These are phyloP conservation scores for Ia io DNA, from an alignment of 2,113 vertebrate species.

Conservation along the genomic window DNA sequence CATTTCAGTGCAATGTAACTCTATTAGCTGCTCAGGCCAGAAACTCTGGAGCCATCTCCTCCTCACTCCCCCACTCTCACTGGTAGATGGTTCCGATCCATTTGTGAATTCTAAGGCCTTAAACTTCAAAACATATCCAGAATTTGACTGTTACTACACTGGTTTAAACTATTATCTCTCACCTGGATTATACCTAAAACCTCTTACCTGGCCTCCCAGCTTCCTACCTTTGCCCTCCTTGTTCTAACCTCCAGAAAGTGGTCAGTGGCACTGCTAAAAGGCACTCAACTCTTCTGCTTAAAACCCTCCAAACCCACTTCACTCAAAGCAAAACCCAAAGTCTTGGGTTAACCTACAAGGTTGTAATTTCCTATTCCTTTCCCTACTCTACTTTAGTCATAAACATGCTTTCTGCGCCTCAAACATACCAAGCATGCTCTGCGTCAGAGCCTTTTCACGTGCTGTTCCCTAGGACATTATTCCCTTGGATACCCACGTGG, in stretches of 20 bases:
- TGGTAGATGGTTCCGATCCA: neutral
- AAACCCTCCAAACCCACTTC: neutral
- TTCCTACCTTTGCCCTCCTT: neutral
- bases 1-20: neutral
- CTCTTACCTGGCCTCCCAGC: neutral
- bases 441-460: neutral
- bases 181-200: neutral
- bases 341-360: neutral
- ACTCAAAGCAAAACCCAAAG: neutral
- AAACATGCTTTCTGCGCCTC: neutral
- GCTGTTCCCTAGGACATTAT: neutral
- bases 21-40: neutral
- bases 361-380: neutral
- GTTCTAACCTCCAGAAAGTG: neutral
- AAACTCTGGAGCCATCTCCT: neutral
- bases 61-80: neutral
- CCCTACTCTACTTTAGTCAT: neutral
- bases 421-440: neutral
- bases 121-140: neutral
- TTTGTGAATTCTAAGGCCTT: neutral
- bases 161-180: neutral
- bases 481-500: neutral
- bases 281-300: neutral
- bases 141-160: neutral
- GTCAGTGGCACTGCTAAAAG: neutral